phyloP scores from a whole-genome alignment of 2,888 invertebrate species.

The Zygothrica quintamaculata region DNA sequence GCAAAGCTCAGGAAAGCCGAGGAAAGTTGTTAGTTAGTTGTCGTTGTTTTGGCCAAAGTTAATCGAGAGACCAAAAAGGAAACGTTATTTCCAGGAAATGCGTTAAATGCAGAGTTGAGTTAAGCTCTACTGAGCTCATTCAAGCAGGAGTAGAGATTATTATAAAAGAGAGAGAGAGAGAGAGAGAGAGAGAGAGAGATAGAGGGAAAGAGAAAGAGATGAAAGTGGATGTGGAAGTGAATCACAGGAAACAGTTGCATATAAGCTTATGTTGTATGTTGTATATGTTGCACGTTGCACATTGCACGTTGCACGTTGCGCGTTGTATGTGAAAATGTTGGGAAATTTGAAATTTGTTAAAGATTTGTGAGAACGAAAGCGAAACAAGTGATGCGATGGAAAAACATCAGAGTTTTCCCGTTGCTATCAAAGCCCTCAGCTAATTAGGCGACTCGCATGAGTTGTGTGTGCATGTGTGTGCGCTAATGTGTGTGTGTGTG shows the following conservation, averaged over 20 bases:
- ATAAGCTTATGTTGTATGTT: constrained; percentile 34
- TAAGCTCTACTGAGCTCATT: constrained; percentile 8
- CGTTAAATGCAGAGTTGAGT: constrained; percentile 28
- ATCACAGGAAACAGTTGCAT: constrained; percentile 50
- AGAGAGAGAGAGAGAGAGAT: constrained; percentile 1
- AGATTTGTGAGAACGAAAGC: constrained; percentile 56
- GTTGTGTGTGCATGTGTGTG: constrained; percentile 22
- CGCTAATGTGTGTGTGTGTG: no score
- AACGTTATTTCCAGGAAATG: constrained; percentile 72
- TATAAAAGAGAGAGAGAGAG: no score
- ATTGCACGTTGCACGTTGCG: no score
- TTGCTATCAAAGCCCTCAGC: constrained; percentile 46
- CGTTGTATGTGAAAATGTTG: constrained; percentile 48
- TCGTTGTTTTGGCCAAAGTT: not conserved
- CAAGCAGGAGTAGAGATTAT: constrained; percentile 45
- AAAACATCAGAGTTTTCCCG: constrained; percentile 16
- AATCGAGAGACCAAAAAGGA: constrained; percentile 47
- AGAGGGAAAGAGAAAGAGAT: constrained; percentile 1
- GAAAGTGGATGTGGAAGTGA: constrained; percentile 14
- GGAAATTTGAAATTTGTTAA: constrained; percentile 45
- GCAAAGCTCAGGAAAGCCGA: no score
- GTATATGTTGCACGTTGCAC: no score
- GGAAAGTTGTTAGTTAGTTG: no score
- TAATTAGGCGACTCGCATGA: constrained; percentile 67
- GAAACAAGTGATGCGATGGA: constrained; percentile 37